Evolutionary conservation across 2,797 vertebrate species (phyloP).

Genomic region (Poecile montanus): DNA sequence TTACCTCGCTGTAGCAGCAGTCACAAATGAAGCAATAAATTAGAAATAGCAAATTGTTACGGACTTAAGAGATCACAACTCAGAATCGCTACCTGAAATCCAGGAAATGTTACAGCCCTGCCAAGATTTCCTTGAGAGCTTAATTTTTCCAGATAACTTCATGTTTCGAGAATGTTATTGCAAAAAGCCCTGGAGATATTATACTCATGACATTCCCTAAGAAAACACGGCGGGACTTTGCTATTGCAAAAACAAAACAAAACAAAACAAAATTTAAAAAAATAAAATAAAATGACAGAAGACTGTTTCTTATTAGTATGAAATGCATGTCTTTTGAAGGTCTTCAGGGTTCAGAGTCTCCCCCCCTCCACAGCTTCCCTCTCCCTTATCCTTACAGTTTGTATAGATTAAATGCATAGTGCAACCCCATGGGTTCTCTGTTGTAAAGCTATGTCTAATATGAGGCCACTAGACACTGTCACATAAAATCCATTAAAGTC

Average conservation of each 20-base stretch:
- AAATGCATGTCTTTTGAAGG: conserved; percentile 65
- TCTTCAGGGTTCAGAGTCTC: conserved; percentile 63
- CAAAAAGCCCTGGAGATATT: conserved; percentile 52
- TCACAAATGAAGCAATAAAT: conserved; percentile 91
- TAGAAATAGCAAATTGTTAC: conserved; percentile 85
- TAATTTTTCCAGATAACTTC: conserved; percentile 75
- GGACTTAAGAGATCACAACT: conserved; percentile 83
- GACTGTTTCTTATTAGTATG: conserved; percentile 60
- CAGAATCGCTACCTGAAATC: conserved; percentile 77
- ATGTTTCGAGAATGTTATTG: conserved; percentile 7
- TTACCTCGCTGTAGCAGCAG: conserved; percentile 84
- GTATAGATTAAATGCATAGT: conserved; percentile 69
- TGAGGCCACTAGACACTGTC: conserved; percentile 70
- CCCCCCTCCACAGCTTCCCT: conserved; percentile 40
- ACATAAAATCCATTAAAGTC: conserved; percentile 75
- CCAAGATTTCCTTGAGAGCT: conserved; percentile 75
- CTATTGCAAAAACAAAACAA: not conserved
- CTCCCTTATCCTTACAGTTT: conserved; percentile 61
- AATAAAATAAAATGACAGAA: not conserved
- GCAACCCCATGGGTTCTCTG: conserved; percentile 68
- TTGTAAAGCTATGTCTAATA: conserved; percentile 72
- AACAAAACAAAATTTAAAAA: not conserved
- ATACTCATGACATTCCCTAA: conserved; percentile 9
- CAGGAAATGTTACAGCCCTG: conserved; percentile 61
- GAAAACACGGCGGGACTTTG: not conserved